Conservation (phyloP, 2,113 vertebrate species). For the Cavia porcellus region DNA sequence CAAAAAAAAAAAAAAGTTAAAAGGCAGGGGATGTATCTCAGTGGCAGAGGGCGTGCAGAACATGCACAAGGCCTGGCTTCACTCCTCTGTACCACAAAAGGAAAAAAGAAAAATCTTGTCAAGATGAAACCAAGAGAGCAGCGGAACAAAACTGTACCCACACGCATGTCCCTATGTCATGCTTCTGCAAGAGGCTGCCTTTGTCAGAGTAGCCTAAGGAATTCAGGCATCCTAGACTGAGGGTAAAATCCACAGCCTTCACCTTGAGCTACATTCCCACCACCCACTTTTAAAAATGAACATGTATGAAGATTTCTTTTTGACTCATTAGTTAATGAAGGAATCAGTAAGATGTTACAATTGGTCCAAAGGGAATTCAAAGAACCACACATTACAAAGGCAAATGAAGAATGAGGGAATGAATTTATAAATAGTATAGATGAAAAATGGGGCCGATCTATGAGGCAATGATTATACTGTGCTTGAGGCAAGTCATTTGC, state of each 20-base stretch:
- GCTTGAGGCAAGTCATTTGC: neutral
- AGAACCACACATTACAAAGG: neutral
- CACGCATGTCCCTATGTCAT: neutral
- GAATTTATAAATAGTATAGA: neutral
- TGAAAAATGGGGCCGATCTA: neutral
- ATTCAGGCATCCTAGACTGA: neutral
- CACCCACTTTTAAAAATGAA: neutral
- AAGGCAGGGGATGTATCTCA: neutral
- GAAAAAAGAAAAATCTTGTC: constrained; percentile 12
- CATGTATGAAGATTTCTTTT: neutral
- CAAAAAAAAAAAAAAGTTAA: neutral
- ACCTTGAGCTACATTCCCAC: neutral
- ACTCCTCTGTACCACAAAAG: neutral
- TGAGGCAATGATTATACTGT: neutral
- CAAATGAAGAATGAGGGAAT: neutral
- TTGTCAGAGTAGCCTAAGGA: neutral
- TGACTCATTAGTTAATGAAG: neutral
- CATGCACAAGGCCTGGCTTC: neutral
- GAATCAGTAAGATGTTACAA: neutral
- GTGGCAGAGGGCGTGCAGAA: neutral
- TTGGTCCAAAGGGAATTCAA: neutral
- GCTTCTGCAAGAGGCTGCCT: neutral
- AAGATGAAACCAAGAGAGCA: constrained; percentile 30
- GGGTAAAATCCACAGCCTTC: neutral
- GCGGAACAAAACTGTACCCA: neutral